Base-by-base conservation (phyloP, 2,797 vertebrate species). In the Agapornis canus region DNA sequence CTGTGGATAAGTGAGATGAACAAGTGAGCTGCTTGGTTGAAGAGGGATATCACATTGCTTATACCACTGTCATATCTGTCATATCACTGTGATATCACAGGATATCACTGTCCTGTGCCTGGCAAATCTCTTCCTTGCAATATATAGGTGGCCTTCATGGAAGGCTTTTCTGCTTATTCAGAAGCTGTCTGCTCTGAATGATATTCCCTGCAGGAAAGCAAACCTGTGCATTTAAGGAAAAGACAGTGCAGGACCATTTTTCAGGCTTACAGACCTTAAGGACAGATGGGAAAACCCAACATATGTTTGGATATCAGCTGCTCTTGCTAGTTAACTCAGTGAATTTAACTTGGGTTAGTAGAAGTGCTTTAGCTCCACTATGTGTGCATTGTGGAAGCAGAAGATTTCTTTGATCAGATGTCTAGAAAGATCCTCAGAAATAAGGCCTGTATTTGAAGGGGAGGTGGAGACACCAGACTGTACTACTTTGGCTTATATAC, bases 1-100 rank as follows among this genome's bases (percentile, higher is more conserved):
- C 98, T 98, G 97, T 68, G 75, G 94, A 97, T 45, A 97, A 70
- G 84, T 73, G 68, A 94, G 47, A 94, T 76, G 29, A 82, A 87
- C 19, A 80, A 73, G 31, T 68, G 39, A 96, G 29, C 15, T 82
- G 57, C 39, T 47, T 2, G 3, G 32, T 35, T 42, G 75, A 71
- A 42, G 10, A 14, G 54, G 39, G n/a, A 15, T 82, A n/a, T 45
- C 21, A 0, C 37, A 72, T 43, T 47, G 31, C 29, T 57, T 13
- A 20, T 60, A 8, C 37, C 40, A 21, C 13, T 48, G 10, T 35
- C 14, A 54, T 54, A 54, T 54, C 31, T n/a, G 52, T 9, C 31
- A 13, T 56, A 23, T 32, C 54, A 32, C 20, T 56, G 54, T 56
- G 54, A 56, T 56, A 56, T 32, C 54, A 56, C 21, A 56, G 54